These are phyloP conservation scores for Trachelus stipa DNA, from an alignment of 2,888 invertebrate species.

Conservation along the genomic window DNA sequence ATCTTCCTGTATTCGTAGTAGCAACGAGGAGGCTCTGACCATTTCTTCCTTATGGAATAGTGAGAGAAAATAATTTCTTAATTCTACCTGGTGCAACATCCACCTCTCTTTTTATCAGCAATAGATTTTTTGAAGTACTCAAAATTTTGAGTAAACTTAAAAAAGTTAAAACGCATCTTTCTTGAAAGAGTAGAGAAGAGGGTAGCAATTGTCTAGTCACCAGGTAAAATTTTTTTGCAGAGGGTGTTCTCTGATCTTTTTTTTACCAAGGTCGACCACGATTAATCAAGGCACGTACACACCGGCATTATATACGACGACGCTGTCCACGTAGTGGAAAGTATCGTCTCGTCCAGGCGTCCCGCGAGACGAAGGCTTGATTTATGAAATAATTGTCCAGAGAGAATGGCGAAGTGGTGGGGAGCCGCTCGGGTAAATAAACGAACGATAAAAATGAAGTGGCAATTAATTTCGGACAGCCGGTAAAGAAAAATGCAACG, in stretches of 20 bases:
- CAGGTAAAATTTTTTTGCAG: not conserved
- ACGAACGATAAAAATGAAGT: constrained; percentile 56
- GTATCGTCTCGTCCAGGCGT: not conserved
- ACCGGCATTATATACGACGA: not conserved
- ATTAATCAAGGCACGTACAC: not conserved
- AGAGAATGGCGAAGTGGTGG: constrained; percentile 48
- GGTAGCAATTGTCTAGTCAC: not conserved
- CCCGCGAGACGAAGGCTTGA: constrained; percentile 34
- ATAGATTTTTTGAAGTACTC: not conserved
- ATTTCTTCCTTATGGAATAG: not conserved
- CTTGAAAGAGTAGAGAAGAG: not conserved
- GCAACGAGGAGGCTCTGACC: not conserved
- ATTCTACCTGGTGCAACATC: not conserved
- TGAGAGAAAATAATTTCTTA: not conserved
- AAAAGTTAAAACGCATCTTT: not conserved
- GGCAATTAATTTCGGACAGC: constrained; percentile 57
- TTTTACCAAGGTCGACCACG: not conserved
- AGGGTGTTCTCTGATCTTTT: not conserved
- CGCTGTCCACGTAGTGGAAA: not conserved
- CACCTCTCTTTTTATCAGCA: not conserved
- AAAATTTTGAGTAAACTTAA: not conserved
- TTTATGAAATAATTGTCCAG: constrained; percentile 52
- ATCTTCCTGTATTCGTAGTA: not conserved
- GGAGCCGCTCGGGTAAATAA: constrained; percentile 53
- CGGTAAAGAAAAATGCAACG: constrained; percentile 20